Percentiles rank a stretch among this genome's conserved stretches.
Evolutionary conservation across 2,113 vertebrate species (phyloP).

Genomic region (Ceyx margarethae): DNA sequence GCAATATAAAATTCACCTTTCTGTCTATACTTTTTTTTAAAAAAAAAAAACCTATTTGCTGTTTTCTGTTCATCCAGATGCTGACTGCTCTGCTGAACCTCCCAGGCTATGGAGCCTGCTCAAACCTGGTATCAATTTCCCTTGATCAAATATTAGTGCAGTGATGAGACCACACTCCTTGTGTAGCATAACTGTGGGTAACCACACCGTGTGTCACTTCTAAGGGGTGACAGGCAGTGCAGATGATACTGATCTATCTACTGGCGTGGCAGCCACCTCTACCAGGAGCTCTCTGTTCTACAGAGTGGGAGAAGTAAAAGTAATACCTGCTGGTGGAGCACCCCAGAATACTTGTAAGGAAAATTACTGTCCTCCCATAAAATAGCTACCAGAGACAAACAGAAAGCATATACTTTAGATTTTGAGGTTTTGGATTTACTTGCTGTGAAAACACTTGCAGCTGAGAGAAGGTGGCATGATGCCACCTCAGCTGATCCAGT

Average conservation of each 20-base stretch:
- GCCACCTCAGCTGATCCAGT: background rate
- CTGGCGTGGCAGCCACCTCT: fast-evolving
- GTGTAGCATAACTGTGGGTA: fast-evolving
- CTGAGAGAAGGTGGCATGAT: fast-evolving
- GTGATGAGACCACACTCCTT: background rate
- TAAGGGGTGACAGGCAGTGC: too few relatives aligned
- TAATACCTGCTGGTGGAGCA: background rate
- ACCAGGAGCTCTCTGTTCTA: background rate
- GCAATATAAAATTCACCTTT: background rate
- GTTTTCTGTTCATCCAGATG: background rate
- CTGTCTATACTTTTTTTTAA: background rate
- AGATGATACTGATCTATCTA: background rate
- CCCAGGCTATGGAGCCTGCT: background rate
- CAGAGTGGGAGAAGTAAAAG: background rate
- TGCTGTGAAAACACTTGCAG: background rate
- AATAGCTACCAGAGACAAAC: background rate
- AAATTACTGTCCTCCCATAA: background rate
- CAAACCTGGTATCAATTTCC: background rate
- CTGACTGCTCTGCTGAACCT: background rate
- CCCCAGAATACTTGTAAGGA: background rate
- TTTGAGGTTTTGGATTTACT: background rate
- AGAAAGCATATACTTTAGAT: fast-evolving
- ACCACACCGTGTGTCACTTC: background rate
- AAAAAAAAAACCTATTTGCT: background rate
- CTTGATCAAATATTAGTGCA: background rate